phyloP scores from a whole-genome alignment of 2,797 vertebrate species.

The Trematomus bernacchii region DNA sequence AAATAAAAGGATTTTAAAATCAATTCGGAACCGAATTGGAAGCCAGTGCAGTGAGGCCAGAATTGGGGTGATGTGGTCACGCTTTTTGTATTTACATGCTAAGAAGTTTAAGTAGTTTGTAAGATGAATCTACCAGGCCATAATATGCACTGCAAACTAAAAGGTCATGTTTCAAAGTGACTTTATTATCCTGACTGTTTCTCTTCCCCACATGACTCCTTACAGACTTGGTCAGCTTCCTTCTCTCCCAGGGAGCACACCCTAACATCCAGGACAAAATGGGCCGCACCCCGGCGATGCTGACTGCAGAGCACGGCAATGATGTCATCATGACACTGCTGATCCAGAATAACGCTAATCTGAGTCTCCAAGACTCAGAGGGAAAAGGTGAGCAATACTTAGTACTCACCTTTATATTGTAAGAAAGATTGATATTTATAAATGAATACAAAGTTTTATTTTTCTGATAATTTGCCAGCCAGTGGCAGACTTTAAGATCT shows the following conservation, averaged over 20 bases:
- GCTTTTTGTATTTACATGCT: not conserved
- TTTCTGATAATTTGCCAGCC: no score
- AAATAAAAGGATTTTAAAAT: no score
- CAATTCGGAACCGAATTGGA: no score
- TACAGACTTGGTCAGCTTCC: slow-evolving; percentile 87
- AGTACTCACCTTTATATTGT: no score
- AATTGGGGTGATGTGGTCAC: no score
- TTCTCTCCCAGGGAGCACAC: slow-evolving; percentile 86
- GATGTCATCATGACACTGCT: slow-evolving; percentile 85
- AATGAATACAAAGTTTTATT: no score
- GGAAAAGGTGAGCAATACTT: slow-evolving; percentile 88
- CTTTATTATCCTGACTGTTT: not conserved
- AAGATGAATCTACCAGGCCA: not conserved
- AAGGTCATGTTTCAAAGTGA: not conserved
- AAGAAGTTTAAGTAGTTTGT: not conserved
- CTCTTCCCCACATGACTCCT: not conserved
- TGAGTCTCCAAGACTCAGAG: slow-evolving; percentile 88
- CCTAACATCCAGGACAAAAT: slow-evolving; percentile 88
- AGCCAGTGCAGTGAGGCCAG: no score
- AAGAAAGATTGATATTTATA: no score
- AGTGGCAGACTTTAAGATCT: no score
- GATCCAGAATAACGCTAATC: slow-evolving; percentile 84
- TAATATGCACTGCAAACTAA: not conserved
- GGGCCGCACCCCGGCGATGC: slow-evolving; percentile 90
- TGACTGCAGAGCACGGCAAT: slow-evolving; percentile 90